Percentiles rank a stretch among this genome's conserved stretches.
phyloP scores from a whole-genome alignment of 2,113 vertebrate genomes.

The Mormoops blainvillei region DNA sequence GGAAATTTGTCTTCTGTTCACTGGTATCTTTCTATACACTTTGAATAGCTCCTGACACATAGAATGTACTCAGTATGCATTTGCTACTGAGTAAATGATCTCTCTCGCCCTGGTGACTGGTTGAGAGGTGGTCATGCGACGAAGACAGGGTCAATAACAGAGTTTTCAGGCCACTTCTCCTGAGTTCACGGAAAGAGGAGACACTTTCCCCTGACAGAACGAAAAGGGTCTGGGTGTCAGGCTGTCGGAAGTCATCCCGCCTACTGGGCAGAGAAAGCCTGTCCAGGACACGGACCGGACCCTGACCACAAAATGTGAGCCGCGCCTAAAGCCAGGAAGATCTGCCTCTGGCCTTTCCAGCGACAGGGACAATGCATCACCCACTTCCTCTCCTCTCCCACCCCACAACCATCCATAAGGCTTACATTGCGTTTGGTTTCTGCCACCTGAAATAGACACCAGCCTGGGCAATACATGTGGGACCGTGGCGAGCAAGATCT shows the following conservation, averaged over 20 bases:
- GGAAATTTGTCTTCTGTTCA: not conserved
- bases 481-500: too few relatives aligned
- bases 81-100: not conserved
- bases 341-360: not conserved
- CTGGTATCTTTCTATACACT: not conserved
- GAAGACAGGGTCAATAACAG: not conserved
- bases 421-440: not conserved
- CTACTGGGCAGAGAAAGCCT: not conserved
- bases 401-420: too few relatives aligned
- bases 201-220: not conserved
- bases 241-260: not conserved
- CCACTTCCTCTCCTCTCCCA: too few relatives aligned
- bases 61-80: not conserved
- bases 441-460: accelerated
- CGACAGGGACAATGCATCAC: accelerated
- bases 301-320: not conserved
- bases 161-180: not conserved
- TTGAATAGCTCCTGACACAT: not conserved
- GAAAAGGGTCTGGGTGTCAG: not conserved
- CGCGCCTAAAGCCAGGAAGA: not conserved
- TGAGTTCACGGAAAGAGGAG: not conserved
- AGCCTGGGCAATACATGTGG: not conserved
- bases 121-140: not conserved
- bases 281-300: not conserved
- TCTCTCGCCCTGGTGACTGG: not conserved